These are phyloP conservation scores for Leptinotarsa juncta DNA, from an alignment of 2,888 invertebrate genomes.

Conservation along the genomic window DNA sequence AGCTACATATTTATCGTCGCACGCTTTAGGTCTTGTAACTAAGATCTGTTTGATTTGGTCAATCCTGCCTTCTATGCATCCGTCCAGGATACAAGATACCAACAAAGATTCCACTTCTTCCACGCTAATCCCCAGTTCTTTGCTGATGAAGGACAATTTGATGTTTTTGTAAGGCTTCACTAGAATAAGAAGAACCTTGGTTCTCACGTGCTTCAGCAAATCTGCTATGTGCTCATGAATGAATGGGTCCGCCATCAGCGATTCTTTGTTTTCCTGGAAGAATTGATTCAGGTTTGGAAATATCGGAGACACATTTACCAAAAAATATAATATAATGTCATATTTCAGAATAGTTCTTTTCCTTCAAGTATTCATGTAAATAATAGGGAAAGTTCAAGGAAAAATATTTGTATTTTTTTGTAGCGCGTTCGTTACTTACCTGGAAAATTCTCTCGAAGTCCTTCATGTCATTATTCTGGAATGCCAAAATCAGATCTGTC, in stretches of 20 bases:
- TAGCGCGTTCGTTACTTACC: slow-evolving; percentile 37
- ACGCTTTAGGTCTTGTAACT: slow-evolving; percentile 75
- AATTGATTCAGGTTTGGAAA: too few species aligned
- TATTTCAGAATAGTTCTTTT: too few species aligned
- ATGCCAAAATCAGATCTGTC: slow-evolving; percentile 96
- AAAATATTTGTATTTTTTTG: neutral
- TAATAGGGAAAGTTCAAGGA: too few species aligned
- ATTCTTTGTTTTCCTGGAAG: slow-evolving; percentile 73
- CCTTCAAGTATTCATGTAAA: too few species aligned
- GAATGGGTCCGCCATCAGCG: slow-evolving; percentile 96
- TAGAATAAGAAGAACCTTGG: slow-evolving; percentile 93
- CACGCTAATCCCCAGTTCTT: slow-evolving; percentile 89
- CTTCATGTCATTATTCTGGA: slow-evolving; percentile 97
- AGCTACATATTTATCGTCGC: slow-evolving; percentile 85
- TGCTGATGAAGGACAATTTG: slow-evolving; percentile 94
- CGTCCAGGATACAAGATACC: slow-evolving; percentile 96
- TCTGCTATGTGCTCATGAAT: slow-evolving; percentile 98
- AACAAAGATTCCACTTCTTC: slow-evolving; percentile 94
- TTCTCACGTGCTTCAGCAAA: slow-evolving; percentile 91
- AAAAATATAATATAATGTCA: too few species aligned
- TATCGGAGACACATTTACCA: too few species aligned
- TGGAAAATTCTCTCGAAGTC: slow-evolving; percentile 96
- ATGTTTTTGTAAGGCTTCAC: slow-evolving; percentile 97
- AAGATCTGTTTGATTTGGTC: slow-evolving; percentile 94
- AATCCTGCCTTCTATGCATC: slow-evolving; percentile 85